A percentile compares a stretch with the other conserved stretches of the same genome.
Evolutionary conservation across 2,888 invertebrate species (phyloP).

Genomic region (Frankliniella fusca): DNA sequence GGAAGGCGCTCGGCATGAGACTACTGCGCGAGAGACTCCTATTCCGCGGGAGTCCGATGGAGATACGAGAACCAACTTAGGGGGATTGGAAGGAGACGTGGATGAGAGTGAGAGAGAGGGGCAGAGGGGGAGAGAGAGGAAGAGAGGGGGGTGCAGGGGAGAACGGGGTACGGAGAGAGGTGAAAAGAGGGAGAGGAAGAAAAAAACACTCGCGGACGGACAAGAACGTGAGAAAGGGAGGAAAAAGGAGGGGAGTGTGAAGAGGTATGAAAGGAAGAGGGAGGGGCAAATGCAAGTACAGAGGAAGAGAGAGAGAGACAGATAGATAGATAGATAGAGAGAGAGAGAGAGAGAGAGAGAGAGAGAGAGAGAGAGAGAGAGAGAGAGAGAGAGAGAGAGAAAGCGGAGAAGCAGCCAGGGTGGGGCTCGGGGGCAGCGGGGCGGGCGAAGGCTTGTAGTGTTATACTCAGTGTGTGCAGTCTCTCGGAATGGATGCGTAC

Average conservation of each 20-base stretch:
- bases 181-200: neutral
- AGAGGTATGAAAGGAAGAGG: no score
- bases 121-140: no score
- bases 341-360: no score
- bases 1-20: neutral
- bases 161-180: neutral
- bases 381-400: neutral
- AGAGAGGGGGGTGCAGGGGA: neutral
- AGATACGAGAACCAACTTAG: constrained; percentile 11
- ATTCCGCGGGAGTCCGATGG: neutral
- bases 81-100: constrained; percentile 11
- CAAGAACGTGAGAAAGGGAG: no score
- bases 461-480: constrained; percentile 26
- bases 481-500: constrained; percentile 5
- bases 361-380: no score
- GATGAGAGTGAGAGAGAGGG: neutral
- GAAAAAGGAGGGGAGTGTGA: neutral
- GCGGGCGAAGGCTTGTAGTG: constrained; percentile 2
- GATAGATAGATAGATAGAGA: no score
- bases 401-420: neutral
- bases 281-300: no score
- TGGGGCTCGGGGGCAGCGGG: neutral
- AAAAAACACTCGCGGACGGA: neutral
- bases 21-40: neutral
- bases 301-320: no score